Conservation (phyloP, 2,888 invertebrate species). For the Agonum fuliginosum region DNA sequence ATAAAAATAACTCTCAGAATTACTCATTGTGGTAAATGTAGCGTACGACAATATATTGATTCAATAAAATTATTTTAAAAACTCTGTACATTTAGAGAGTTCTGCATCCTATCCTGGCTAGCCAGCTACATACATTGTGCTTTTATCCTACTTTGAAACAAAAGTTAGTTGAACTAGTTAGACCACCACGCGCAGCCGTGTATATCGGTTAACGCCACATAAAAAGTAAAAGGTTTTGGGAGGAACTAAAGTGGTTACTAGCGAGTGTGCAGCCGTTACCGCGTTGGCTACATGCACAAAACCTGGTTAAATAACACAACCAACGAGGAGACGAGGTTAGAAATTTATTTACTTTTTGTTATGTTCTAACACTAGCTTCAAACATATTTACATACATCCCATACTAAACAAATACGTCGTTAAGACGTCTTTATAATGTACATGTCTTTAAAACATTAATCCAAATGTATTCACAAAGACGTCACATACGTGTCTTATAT, state of each 20-base stretch:
- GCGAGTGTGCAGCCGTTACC: slow-evolving; percentile 27
- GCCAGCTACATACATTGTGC: slow-evolving; percentile 45
- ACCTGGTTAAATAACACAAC: slow-evolving; percentile 8
- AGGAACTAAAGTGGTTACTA: slow-evolving; percentile 56
- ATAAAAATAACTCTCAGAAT: slow-evolving; percentile 6
- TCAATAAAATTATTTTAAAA: slow-evolving; percentile 22
- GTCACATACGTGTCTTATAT: too few species aligned
- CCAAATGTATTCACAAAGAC: too few species aligned
- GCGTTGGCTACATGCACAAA: slow-evolving; percentile 44
- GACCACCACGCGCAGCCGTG: slow-evolving; percentile 45
- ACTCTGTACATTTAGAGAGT: background rate
- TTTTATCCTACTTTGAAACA: slow-evolving; percentile 50
- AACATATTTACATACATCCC: too few species aligned
- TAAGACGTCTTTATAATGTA: too few species aligned
- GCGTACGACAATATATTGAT: background rate
- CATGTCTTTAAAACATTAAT: too few species aligned
- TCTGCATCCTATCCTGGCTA: background rate
- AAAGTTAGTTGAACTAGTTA: slow-evolving; percentile 51
- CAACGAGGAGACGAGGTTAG: too few species aligned
- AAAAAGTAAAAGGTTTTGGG: slow-evolving; percentile 57
- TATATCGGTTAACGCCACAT: slow-evolving; percentile 58
- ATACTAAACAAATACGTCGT: too few species aligned
- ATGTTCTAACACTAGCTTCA: too few species aligned
- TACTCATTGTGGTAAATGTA: slow-evolving; percentile 34
- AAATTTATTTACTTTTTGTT: background rate